phyloP scores from a whole-genome alignment of 2,797 vertebrate species.

The Sebastes minor region DNA sequence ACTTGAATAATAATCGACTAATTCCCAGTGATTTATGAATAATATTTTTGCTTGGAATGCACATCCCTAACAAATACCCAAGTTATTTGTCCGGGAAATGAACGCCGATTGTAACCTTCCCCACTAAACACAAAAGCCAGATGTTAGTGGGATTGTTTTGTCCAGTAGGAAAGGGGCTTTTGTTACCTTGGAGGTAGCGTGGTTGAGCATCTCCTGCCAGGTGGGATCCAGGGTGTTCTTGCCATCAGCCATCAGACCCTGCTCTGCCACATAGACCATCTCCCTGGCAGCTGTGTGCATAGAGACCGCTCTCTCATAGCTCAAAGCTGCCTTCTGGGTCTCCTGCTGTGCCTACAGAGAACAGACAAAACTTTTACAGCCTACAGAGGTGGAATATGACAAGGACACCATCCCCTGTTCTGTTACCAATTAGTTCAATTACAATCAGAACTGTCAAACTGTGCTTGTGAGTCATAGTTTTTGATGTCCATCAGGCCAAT shows the following conservation, averaged over 20 bases:
- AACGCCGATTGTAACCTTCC: too few species aligned
- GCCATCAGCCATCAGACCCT: constrained; percentile 91
- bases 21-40: too few species aligned
- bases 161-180: too few species aligned
- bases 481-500: background rate
- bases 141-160: too few species aligned
- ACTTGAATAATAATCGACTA: too few species aligned
- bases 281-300: constrained; percentile 95
- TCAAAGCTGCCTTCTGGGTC: constrained; percentile 92
- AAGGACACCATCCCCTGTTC: background rate
- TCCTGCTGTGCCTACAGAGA: constrained; percentile 91
- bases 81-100: too few species aligned
- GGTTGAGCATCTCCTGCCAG: constrained; percentile 98
- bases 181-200: constrained; percentile 90
- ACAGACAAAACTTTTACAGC: constrained; percentile 38
- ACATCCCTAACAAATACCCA: too few species aligned
- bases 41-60: too few species aligned
- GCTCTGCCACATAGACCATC: constrained; percentile 96
- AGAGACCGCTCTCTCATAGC: constrained; percentile 93
- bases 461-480: background rate
- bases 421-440: background rate
- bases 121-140: too few species aligned
- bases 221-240: constrained; percentile 94
- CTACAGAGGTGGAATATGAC: background rate
- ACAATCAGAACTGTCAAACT: background rate